Base-by-base conservation (phyloP, 2,888 invertebrate species). In the Iselma pallidipennis region DNA sequence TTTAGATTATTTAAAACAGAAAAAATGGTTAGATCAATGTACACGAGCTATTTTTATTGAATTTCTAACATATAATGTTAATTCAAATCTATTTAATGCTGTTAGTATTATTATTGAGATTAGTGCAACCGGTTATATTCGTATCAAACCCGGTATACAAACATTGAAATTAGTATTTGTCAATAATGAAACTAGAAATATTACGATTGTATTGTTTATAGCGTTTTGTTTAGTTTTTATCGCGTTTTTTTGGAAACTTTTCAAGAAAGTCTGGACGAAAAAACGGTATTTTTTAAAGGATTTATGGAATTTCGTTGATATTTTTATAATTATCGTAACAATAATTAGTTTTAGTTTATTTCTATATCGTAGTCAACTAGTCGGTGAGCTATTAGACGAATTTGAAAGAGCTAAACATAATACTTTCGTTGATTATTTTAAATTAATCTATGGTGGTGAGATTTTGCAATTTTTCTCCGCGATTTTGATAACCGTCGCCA, bases 1-100 rank as follows among this genome's bases (percentile, higher is more conserved):
- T 57, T 51, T 71, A 48, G 50, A 71, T 7, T 78, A 78, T 61
- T 55, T 76, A 9, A 42, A 49, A 4, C 65, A 69, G 12, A 69
- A 74, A 54, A 64, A 61, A 2, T 78, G 78, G 78, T 56, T 78
- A 10, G 75, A 78, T 65, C 29, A 33, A 9, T 51, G 55, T 6
- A 75, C 77, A 4, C 61, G 76, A 55, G 71, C 67, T 4, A 14
- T 77, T 5, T 69, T 76, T 14, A 56, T 77, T 14, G 78, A 78
- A 66, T 75, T 74, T 60, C 59, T 74, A n/a, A 54, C 70, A 0
- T 78, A 78, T 57, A 77, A 72, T 49, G 65, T 70, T 4, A 76
- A 77, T 59, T 66, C 66, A 10, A 78, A 78, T 54, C 59, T 77
- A n/a, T 78, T 78, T 55, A 72, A 71, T 65, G 59, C 71, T 3